Base-by-base conservation (phyloP, 2,113 vertebrate species). In the Gymnorhina tibicen region DNA sequence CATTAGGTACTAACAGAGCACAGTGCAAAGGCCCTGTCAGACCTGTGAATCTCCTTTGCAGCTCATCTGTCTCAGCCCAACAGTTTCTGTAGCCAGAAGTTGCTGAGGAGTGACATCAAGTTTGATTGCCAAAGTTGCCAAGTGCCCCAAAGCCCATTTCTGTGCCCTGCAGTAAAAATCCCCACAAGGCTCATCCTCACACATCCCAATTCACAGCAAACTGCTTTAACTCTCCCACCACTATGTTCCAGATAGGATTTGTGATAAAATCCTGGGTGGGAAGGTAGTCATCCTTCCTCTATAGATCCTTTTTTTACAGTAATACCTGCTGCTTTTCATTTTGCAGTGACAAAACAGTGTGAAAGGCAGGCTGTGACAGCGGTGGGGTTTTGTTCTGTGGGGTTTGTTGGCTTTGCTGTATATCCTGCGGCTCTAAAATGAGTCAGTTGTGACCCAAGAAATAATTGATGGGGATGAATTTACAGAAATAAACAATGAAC, bases 401-500 rank as follows among this genome's bases (percentile, higher is more conserved):
- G 2, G 53, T 62, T 80, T 87, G 28, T 68, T 86, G 72, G 15
- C 28, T 86, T 68, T 84, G 35, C 80, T 80, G 59, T 55, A 23
- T 75, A 55, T 76, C 35, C 52, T 80, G 10, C 69, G 69, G 81
- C 42, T 92, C 70, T 35, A 50, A 75, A 95, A 74, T 91, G 52
- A 91, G 74, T 91, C 81, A 70, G 74, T 91, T 93, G 67, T 94
- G 89, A 86, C 93, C 88, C 80, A 60, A 62, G 50, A 89, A 93
- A 69, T 94, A 93, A 92, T 93, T 91, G 83, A 55, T 76, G 66
- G 88, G 60, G 23, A 84, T 68, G 64, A 72, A 92, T 96, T 96
- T 89, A 82, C 63, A 93, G 80, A 97, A 97, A 95, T 95, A 93
- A 96, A 79, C 69, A 94, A 53, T 72, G 84, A 95, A 91, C 96